phyloP scores from a whole-genome alignment of 2,113 vertebrate species.

The Sarotherodon lohbergeri region DNA sequence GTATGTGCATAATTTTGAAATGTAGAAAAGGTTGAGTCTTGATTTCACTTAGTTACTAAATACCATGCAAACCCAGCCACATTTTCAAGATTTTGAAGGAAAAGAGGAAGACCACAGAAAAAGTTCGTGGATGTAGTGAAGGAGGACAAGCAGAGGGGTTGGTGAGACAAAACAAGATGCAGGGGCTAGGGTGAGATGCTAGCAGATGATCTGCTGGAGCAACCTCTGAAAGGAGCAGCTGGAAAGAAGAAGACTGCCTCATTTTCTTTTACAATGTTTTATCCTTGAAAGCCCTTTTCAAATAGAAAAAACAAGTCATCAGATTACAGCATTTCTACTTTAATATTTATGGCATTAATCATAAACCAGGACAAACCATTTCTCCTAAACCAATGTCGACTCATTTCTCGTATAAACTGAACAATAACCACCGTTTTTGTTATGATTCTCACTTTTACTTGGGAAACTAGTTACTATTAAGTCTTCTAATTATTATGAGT shows the following conservation, averaged over 20 bases:
- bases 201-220: neutral
- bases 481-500: neutral
- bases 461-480: neutral
- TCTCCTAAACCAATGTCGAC: too few species aligned
- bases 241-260: fast-evolving
- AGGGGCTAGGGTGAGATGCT: neutral
- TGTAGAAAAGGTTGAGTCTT: neutral
- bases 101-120: neutral
- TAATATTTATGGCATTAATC: neutral
- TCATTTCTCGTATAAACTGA: neutral
- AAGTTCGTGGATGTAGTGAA: neutral
- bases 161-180: neutral
- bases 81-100: neutral
- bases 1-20: neutral
- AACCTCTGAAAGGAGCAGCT: neutral
- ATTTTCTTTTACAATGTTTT: neutral
- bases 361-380: neutral
- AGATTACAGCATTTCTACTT: neutral
- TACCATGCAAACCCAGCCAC: neutral
- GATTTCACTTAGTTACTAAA: neutral
- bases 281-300: neutral
- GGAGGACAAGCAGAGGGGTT: neutral
- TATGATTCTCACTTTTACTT: neutral
- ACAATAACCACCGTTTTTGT: neutral
- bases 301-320: neutral